phyloP scores from a whole-genome alignment of 2,888 invertebrate genomes.

The Phyto melanocephala region DNA sequence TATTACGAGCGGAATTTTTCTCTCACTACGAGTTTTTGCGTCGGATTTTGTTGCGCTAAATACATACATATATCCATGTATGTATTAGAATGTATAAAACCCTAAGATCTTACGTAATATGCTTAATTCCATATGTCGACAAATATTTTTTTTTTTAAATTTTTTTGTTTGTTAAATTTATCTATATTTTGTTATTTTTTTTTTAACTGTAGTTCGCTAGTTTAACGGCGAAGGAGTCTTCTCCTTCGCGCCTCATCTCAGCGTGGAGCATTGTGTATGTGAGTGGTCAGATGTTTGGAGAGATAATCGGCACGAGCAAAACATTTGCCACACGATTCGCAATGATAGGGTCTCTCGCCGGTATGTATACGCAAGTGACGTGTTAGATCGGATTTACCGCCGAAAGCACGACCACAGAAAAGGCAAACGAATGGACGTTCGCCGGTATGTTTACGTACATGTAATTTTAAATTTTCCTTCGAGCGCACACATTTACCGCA shows the following conservation, averaged over 20 bases:
- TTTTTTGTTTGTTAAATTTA: background rate
- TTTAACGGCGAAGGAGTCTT: conserved; percentile 79
- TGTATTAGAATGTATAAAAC: conserved; percentile 17
- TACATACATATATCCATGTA: background rate
- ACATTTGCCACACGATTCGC: conserved; percentile 94
- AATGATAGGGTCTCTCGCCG: conserved; percentile 93
- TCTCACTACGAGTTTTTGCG: background rate
- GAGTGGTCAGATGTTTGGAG: conserved; percentile 93
- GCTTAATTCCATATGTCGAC: conserved; percentile 33
- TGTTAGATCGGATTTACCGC: conserved; percentile 92
- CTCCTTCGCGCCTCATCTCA: conserved; percentile 80
- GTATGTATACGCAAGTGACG: conserved; percentile 93
- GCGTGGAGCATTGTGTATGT: conserved; percentile 87
- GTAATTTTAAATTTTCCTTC: conserved; percentile 92
- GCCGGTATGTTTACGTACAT: conserved; percentile 91
- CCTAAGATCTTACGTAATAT: conserved; percentile 59
- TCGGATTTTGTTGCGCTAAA: background rate
- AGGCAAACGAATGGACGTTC: conserved; percentile 94
- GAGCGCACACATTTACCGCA: conserved; percentile 94
- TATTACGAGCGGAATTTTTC: conserved; percentile 10
- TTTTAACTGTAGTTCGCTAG: background rate
- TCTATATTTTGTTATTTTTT: conserved; percentile 1
- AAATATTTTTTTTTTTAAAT: background rate
- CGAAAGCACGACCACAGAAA: conserved; percentile 92
- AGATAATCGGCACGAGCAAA: conserved; percentile 94